Base-by-base conservation (phyloP, 1,140 invertebrate genomes). In the Atopsyche davidsoni region DNA sequence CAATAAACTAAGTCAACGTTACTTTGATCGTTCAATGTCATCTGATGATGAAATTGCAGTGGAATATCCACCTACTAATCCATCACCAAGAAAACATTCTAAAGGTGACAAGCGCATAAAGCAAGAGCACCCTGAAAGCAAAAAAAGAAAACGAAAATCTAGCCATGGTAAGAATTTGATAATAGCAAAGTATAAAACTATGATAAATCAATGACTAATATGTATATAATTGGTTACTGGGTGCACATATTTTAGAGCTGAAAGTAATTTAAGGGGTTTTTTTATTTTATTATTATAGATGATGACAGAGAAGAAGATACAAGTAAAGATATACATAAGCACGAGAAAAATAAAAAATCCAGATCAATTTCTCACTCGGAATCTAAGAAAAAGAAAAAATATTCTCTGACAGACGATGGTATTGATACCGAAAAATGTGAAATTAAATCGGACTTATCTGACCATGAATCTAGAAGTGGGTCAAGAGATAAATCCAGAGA, bases 11-110 rank as follows among this genome's bases (percentile, higher is more conserved):
- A 83, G 87, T 4, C 82, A 86, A 61, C 81, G 85, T 60, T 92
- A 86, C 67, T 79, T 92, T 25, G 85, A 89, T 61, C 80, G 82
- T 42, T 78, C 87, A 48, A 79, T 82, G 19, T 88, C 87, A 2
- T 86, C 87, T 23, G 87, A 91, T 60, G 83, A 83, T 62, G 79
- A 82, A 66, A 79, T 81, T 34, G 79, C 79, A 52, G 75, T 82
- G 10, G 79, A 81, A 64, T 81, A 78, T 67, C 76, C 75, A 28
- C 62, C 78, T 48, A 74, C 73, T 10, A 78, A 76, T 19, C 66
- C 66, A 46, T 70, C 67, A 44, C 61, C 71, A 41, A 75, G 69
- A 60, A 54, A 48, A 54, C 19, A 19, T 17, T 18, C 17, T 57
- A 67, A 66, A 59, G 58, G 60, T 48, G 58, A 57, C 25, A 44